phyloP scores from a whole-genome alignment of 2,888 invertebrate species.

The Sipunculus nudus region DNA sequence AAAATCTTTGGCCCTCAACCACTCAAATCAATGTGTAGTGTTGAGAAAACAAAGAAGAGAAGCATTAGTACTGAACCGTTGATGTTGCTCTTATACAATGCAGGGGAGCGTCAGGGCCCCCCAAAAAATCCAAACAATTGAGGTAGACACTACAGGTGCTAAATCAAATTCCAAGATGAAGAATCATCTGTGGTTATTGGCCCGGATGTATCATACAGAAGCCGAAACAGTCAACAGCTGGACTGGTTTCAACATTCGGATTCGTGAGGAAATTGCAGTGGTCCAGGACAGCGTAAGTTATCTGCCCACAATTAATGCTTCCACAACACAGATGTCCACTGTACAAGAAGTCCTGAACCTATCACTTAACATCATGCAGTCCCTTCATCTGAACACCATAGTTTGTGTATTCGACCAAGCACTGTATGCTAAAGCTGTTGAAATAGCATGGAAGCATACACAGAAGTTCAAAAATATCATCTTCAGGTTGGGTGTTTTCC shows the following conservation, averaged over 20 bases:
- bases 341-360: conserved; percentile 31
- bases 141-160: no score
- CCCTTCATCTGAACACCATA: conserved; percentile 18
- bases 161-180: no score
- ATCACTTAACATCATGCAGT: conserved; percentile 18
- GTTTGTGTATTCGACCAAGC: conserved; percentile 36
- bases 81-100: no score
- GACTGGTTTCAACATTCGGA: conserved; percentile 33
- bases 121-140: no score
- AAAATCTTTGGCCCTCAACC: no score
- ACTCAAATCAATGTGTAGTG: no score
- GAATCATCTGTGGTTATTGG: no score
- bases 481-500: conserved; percentile 34
- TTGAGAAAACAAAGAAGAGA: no score
- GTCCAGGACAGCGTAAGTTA: conserved; percentile 25
- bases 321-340: conserved; percentile 31
- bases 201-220: no score
- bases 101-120: no score
- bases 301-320: conserved; percentile 32
- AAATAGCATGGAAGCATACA: conserved; percentile 34
- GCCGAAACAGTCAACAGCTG: no score
- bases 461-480: conserved; percentile 19
- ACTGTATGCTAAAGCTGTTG: conserved; percentile 32
- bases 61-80: no score
- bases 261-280: conserved; percentile 4